Conservation (phyloP, 2,113 vertebrate species). For the Charina bottae region DNA sequence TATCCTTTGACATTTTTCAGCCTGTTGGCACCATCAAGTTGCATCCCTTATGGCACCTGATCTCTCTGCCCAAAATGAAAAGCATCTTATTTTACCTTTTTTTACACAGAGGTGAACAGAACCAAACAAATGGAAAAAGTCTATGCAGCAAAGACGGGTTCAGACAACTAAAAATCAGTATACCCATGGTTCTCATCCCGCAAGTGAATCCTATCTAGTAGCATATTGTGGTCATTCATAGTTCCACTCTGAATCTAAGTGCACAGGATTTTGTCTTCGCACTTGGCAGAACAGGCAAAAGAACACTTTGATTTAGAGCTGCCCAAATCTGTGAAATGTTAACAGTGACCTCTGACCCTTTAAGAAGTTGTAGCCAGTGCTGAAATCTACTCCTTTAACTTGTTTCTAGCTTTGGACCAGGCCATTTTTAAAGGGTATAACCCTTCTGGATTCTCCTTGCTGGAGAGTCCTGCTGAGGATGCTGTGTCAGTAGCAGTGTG, state of each 20-base stretch:
- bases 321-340: neutral
- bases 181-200: conserved; percentile 1
- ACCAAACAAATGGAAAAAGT: conserved; percentile 34
- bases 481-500: neutral
- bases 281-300: neutral
- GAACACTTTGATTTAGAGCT: neutral
- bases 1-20: conserved; percentile 9
- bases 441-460: neutral
- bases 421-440: neutral
- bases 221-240: neutral
- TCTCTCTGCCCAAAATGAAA: conserved; percentile 23
- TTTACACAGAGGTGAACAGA: conserved; percentile 35
- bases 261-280: neutral
- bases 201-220: neutral
- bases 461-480: neutral
- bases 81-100: conserved; percentile 9
- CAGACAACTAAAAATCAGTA: conserved; percentile 40
- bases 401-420: neutral
- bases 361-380: neutral
- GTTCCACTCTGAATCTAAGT: conserved; percentile 27
- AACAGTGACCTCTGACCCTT: neutral
- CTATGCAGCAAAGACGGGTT: conserved; percentile 65
- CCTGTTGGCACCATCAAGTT: conserved; percentile 31
- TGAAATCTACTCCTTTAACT: neutral
- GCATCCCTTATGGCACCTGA: conserved; percentile 7